Base-by-base conservation (phyloP, 2,797 vertebrate genomes). In the Hydrocynus forskahlii region DNA sequence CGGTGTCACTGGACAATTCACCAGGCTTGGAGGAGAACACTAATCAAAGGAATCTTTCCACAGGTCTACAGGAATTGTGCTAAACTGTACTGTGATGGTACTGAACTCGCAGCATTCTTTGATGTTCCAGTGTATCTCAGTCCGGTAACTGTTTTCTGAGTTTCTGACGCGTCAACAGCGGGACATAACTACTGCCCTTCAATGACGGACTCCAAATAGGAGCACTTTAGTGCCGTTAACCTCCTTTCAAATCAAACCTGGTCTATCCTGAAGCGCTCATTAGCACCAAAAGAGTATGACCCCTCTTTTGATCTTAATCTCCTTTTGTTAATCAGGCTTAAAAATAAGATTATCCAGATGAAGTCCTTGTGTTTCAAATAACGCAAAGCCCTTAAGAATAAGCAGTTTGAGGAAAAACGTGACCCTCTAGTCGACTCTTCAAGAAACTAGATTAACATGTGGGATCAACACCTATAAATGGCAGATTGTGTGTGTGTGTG, bases 331-430 rank as follows among this genome's bases (percentile, higher is more conserved):
- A 54, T 17, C 48, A 23, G 19, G 2, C n/a, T 69, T 23, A 48
- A 19, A 66, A 66, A 66, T 66, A 1, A 50, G n/a, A 68, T 69
- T 48, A 48, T 69, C 43, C 67, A 23, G 43, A 69, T 69, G 67
- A 69, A n/a, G 19, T 69, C 40, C n/a, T 21, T 69, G 19, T 67
- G 12, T 48, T 69, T 48, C n/a, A n/a, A n/a, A n/a, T n/a, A n/a
- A n/a, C n/a, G 0, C 48, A 2, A 10, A 8, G 43, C 7, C 21
- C n/a, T 23, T 68, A 68, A 17, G 35, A 43, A 67, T 67, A 19
- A 38, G 19, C 66, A 45, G 29, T 29, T 38, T 66, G 38, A 67
- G n/a, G 19, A 67, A n/a, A 67, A 67, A 67, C 10, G 38, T n/a
- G 35, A 19, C 35, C 14, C 14, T 35, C n/a, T n/a, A n/a, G 25